These are phyloP conservation scores for Pteronotus mesoamericanus DNA, from an alignment of 2,797 vertebrate genomes.

Conservation along the genomic window DNA sequence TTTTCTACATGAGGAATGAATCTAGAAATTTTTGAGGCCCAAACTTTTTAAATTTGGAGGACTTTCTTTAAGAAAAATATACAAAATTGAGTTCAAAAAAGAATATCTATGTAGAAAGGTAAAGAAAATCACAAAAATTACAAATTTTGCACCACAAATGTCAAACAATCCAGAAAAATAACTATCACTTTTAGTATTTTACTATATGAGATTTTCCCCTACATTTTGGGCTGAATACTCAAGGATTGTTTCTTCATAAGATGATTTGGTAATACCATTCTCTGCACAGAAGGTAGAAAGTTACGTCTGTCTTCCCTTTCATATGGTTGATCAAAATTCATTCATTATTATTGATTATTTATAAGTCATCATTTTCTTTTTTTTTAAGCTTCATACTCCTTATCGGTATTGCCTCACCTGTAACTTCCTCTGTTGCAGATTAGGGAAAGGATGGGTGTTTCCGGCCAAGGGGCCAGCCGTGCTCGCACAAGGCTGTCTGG, in stretches of 20 bases:
- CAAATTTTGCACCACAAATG: background rate
- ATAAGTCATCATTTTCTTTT: background rate
- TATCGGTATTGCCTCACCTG: background rate
- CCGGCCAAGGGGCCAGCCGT: background rate
- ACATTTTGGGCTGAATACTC: background rate
- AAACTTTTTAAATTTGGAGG: background rate
- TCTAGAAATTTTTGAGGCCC: background rate
- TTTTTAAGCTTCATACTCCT: background rate
- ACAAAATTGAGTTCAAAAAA: background rate
- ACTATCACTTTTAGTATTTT: background rate
- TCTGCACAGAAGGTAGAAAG: background rate
- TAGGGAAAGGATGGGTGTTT: background rate
- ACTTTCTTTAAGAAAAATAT: background rate
- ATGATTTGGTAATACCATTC: background rate
- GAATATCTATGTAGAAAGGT: background rate
- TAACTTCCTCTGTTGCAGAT: background rate
- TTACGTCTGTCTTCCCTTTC: background rate
- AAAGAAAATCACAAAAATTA: background rate
- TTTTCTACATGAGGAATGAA: background rate
- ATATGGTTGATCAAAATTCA: background rate
- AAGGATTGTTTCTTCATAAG: background rate
- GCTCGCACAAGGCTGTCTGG: background rate
- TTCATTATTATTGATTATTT: background rate
- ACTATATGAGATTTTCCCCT: background rate
- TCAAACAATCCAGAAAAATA: background rate